These are phyloP conservation scores for Cranoglanis bouderius DNA, from an alignment of 2,113 vertebrate species.

Conservation along the genomic window DNA sequence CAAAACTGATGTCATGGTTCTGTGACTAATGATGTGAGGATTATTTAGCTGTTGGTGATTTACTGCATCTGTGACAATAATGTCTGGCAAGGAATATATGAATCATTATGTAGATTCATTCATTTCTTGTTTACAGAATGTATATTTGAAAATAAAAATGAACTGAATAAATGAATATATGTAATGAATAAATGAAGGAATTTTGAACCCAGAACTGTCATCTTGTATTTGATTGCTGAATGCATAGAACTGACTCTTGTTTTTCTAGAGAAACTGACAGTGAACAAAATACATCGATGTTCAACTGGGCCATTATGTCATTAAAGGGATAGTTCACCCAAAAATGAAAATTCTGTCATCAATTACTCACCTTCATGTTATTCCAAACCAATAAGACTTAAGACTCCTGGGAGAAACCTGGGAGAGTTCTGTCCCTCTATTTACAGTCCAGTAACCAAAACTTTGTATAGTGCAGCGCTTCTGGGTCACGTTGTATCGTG, in stretches of 20 bases:
- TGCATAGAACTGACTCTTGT: not conserved
- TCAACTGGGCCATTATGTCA: conserved; percentile 80
- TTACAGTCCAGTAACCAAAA: too few species aligned
- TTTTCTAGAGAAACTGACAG: conserved; percentile 75
- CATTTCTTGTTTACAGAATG: not conserved
- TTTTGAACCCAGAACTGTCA: not conserved
- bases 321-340: conserved; percentile 44
- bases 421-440: not conserved
- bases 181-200: too few species aligned
- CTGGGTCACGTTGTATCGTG: too few species aligned
- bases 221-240: not conserved
- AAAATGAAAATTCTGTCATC: too few species aligned
- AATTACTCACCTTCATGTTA: too few species aligned
- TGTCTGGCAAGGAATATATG: not conserved
- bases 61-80: not conserved
- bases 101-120: not conserved
- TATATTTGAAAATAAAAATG: not conserved
- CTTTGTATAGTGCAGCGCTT: too few species aligned
- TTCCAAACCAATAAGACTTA: too few species aligned
- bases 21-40: conserved; percentile 10
- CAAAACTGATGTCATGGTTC: not conserved
- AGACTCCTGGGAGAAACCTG: too few species aligned
- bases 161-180: not conserved
- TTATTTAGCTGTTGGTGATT: not conserved
- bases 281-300: conserved; percentile 81